Conservation (phyloP, 2,888 invertebrate genomes). For the Himalopsyche anomala region DNA sequence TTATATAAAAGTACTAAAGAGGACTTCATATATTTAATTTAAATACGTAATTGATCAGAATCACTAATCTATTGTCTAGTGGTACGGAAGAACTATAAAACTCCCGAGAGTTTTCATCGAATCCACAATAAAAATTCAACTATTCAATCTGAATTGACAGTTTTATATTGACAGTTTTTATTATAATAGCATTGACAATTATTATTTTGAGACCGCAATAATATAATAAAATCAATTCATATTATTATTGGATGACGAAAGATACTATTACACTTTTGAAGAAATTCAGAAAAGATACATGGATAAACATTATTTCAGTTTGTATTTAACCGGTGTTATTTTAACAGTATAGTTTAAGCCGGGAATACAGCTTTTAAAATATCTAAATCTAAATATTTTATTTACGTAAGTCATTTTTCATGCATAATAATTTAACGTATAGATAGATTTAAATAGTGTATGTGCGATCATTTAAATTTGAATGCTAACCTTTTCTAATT, state of each 20-base stretch:
- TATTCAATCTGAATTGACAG: slow-evolving; percentile 21
- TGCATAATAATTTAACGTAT: neutral
- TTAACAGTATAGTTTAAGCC: neutral
- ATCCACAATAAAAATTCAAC: slow-evolving; percentile 3
- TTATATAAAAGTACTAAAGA: slow-evolving; percentile 37
- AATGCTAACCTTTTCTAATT: slow-evolving; percentile 17
- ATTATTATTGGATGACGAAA: neutral
- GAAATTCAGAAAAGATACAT: neutral
- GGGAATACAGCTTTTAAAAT: neutral
- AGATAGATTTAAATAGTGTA: slow-evolving; percentile 9
- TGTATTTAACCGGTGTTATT: neutral
- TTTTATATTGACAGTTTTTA: neutral
- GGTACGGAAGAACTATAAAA: slow-evolving; percentile 28
- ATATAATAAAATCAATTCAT: neutral
- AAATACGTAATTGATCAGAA: slow-evolving; percentile 33
- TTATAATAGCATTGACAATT: slow-evolving; percentile 15
- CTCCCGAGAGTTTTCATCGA: neutral
- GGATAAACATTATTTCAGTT: no score
- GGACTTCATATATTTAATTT: slow-evolving; percentile 27
- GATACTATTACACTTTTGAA: neutral
- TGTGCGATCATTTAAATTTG: slow-evolving; percentile 14
- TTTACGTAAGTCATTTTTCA: slow-evolving; percentile 3
- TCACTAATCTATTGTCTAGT: slow-evolving; percentile 36
- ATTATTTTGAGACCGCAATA: slow-evolving; percentile 15
- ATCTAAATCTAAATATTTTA: neutral